A percentile compares a stretch with the other conserved stretches of the same genome.
Evolutionary conservation across 1,140 invertebrate genomes (phyloP).

Genomic region (Episyrphus balteatus): DNA sequence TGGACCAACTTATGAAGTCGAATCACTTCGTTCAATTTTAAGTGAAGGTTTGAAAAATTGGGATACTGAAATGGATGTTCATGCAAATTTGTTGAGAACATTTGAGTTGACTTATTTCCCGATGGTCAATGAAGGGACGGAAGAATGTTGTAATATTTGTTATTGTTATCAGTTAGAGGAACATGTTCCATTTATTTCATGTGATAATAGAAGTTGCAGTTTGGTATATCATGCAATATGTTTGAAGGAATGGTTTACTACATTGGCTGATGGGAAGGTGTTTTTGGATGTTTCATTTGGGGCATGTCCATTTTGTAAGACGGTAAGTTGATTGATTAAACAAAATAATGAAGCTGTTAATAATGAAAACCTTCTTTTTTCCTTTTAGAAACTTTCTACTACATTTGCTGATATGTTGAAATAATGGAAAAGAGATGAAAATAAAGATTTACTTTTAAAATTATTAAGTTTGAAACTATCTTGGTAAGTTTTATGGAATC

Average conservation of each 20-base stretch:
- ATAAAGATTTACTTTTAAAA: too few relatives aligned
- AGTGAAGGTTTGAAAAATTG: slow-evolving; percentile 26
- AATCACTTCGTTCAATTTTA: slow-evolving; percentile 16
- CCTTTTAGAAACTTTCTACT: slow-evolving; percentile 27
- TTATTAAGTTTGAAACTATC: too few relatives aligned
- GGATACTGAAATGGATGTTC: slow-evolving; percentile 27
- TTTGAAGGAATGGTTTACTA: slow-evolving; percentile 30
- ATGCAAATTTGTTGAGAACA: slow-evolving; percentile 29
- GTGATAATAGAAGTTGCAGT: slow-evolving; percentile 26
- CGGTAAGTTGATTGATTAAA: slow-evolving; percentile 12
- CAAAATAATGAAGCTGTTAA: not conserved
- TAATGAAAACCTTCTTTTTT: not conserved
- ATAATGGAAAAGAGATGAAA: too few relatives aligned
- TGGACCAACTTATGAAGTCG: slow-evolving; percentile 27
- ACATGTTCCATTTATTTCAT: slow-evolving; percentile 28
- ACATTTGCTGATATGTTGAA: too few relatives aligned
- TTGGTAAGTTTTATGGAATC: too few relatives aligned
- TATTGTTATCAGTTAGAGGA: slow-evolving; percentile 25
- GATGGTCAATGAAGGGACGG: slow-evolving; percentile 12
- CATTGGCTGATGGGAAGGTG: slow-evolving; percentile 21
- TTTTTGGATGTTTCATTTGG: slow-evolving; percentile 29
- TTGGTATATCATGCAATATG: slow-evolving; percentile 29
- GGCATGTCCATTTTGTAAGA: slow-evolving; percentile 30
- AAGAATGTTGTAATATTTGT: slow-evolving; percentile 27
- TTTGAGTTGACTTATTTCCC: slow-evolving; percentile 33